These are phyloP conservation scores for Drosophila anomalata DNA, from an alignment of 2,888 invertebrate species.

Conservation along the genomic window DNA sequence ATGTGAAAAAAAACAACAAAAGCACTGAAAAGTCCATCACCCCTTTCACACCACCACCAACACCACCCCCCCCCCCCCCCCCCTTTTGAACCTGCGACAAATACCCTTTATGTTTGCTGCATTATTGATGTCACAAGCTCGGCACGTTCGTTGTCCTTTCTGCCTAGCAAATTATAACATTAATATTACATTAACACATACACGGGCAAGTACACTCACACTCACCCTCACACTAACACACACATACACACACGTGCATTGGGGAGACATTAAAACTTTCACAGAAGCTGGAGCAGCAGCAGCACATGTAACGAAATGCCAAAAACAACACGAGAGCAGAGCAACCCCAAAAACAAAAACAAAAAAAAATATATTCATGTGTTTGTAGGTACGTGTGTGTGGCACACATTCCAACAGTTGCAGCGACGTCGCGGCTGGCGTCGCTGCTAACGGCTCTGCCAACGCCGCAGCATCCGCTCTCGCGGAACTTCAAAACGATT, in stretches of 20 bases:
- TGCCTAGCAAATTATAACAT: conserved; percentile 78
- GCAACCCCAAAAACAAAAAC: conserved; percentile 49
- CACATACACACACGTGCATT: conserved; percentile 46
- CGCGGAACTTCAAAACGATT: conserved; percentile 82
- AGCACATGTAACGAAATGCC: conserved; percentile 68
- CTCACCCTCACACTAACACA: conserved; percentile 21
- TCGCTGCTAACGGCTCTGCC: conserved; percentile 18
- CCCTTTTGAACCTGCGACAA: conserved; percentile 24
- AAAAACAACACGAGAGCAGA: conserved; percentile 34
- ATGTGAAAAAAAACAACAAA: background rate
- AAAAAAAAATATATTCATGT: conserved; percentile 7
- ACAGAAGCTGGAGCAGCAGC: conserved; percentile 31
- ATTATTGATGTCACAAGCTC: conserved; percentile 61
- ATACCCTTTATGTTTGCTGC: conserved; percentile 50
- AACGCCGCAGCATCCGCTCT: conserved; percentile 38
- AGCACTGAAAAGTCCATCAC: background rate
- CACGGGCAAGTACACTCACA: conserved; percentile 22
- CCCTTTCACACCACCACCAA: no score
- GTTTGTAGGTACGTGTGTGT: conserved; percentile 43
- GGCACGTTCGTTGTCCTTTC: conserved; percentile 49
- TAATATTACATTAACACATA: conserved; percentile 78
- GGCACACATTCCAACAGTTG: conserved; percentile 78
- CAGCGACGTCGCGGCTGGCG: conserved; percentile 57
- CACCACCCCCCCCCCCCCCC: conserved; percentile 19
- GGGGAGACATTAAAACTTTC: conserved; percentile 78